phyloP scores from a whole-genome alignment of 2,888 invertebrate species.

The Scaptomyza cyrtandrae region DNA sequence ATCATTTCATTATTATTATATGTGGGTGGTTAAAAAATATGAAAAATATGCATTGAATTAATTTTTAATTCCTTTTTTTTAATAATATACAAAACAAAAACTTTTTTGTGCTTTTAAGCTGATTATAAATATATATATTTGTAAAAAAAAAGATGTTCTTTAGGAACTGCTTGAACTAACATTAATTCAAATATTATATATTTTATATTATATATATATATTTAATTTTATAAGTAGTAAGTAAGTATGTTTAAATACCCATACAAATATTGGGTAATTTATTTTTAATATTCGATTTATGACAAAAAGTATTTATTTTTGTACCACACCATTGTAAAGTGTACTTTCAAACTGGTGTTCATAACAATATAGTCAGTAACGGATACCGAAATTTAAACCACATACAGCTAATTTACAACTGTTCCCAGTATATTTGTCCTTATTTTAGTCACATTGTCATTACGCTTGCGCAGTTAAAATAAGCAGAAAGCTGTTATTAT shows the following conservation, averaged over 20 bases:
- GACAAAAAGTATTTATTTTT: too few species aligned
- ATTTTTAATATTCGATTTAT: too few species aligned
- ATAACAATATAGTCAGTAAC: not conserved
- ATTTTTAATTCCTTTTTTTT: too few species aligned
- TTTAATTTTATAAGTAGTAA: too few species aligned
- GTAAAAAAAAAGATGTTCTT: too few species aligned
- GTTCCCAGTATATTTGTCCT: constrained; percentile 50
- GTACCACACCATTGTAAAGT: not conserved
- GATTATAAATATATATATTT: too few species aligned
- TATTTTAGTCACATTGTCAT: constrained; percentile 19
- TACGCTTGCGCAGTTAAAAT: constrained; percentile 60
- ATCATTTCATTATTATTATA: not conserved
- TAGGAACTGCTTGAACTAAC: too few species aligned
- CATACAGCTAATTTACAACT: not conserved
- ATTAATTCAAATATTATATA: too few species aligned
- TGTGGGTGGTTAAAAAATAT: not conserved
- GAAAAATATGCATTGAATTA: not conserved
- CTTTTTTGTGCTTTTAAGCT: not conserved
- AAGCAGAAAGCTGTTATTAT: not conserved
- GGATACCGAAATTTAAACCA: not conserved
- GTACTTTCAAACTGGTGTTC: not conserved
- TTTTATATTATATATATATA: too few species aligned
- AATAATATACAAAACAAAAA: not conserved
- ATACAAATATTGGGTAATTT: too few species aligned
- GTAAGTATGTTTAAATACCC: too few species aligned